These are phyloP conservation scores for Hippocampus zosterae DNA, from an alignment of 2,113 vertebrate genomes.

Conservation along the genomic window DNA sequence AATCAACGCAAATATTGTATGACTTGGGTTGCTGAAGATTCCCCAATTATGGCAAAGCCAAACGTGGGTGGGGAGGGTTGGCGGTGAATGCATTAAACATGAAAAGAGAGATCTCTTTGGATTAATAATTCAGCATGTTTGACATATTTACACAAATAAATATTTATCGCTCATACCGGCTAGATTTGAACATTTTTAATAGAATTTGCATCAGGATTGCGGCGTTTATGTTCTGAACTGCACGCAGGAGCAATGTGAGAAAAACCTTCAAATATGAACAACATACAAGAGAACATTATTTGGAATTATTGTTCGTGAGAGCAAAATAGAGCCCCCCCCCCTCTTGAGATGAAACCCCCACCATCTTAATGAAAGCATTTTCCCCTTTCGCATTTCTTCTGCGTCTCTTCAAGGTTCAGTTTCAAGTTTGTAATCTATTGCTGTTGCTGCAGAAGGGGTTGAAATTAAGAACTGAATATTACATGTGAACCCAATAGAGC, in stretches of 20 bases:
- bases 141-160: conserved; percentile 55
- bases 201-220: conserved; percentile 25
- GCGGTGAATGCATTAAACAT: conserved; percentile 57
- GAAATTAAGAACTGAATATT: too few relatives aligned
- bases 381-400: neutral
- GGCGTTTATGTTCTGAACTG: neutral
- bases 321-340: neutral
- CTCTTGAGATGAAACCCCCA: neutral
- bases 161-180: conserved; percentile 36
- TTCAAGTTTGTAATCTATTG: too few relatives aligned
- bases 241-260: neutral
- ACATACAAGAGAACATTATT: conserved; percentile 2
- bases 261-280: neutral
- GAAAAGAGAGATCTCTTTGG: conserved; percentile 29
- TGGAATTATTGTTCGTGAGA: conserved; percentile 3
- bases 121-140: conserved; percentile 60
- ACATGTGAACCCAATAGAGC: too few relatives aligned
- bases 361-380: neutral
- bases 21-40: conserved; percentile 20
- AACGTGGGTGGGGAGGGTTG: conserved; percentile 32
- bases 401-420: too few relatives aligned
- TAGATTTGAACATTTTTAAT: conserved; percentile 6
- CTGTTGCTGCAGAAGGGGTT: too few relatives aligned
- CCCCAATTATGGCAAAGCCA: conserved; percentile 41
- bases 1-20: conserved; percentile 6